These are phyloP conservation scores for Pterocles burchelli DNA, from an alignment of 2,113 vertebrate species.

Conservation along the genomic window DNA sequence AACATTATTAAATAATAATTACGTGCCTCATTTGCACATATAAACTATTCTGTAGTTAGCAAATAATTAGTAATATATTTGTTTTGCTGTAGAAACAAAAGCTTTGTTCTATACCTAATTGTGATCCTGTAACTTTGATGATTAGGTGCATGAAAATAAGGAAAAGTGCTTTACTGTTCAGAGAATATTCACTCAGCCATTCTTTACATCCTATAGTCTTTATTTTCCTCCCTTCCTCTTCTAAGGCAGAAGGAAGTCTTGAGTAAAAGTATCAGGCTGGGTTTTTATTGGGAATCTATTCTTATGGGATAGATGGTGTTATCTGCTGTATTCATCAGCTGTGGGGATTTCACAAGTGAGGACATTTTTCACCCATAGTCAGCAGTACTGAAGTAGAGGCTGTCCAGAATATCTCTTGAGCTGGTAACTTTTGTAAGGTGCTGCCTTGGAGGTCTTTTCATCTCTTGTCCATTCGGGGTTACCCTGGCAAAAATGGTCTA, in stretches of 20 bases:
- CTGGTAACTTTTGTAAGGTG: background rate
- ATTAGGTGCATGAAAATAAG: background rate
- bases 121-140: background rate
- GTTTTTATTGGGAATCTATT: background rate
- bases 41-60: background rate
- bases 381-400: background rate
- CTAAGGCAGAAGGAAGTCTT: background rate
- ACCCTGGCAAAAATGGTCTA: background rate
- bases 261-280: background rate
- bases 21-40: background rate
- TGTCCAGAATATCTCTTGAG: background rate
- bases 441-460: background rate
- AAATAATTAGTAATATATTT: background rate
- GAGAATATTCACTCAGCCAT: background rate
- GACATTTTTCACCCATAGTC: background rate
- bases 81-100: background rate
- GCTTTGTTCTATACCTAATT: background rate
- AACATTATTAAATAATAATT: background rate
- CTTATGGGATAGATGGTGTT: background rate
- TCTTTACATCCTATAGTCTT: background rate
- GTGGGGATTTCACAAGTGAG: background rate
- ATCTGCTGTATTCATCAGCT: background rate
- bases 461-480: background rate
- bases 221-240: background rate
- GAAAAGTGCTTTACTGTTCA: background rate